phyloP scores from a whole-genome alignment of 2,797 vertebrate species.

The Mionectes olivaceus region DNA sequence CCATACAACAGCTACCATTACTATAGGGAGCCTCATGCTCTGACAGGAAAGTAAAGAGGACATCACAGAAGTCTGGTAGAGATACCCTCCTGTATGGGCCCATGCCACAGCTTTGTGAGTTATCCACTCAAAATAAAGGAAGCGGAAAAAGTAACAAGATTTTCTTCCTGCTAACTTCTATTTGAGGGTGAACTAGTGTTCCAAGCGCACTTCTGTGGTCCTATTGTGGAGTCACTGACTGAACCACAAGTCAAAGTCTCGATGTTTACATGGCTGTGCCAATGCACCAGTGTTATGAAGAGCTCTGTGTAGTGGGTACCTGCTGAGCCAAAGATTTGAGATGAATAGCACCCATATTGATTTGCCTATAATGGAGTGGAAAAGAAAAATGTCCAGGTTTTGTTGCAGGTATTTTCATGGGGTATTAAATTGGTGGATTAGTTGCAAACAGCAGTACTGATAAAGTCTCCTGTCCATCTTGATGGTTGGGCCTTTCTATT shows the following conservation, averaged over 20 bases:
- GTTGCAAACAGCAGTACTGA: conserved; percentile 86
- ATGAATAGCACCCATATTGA: conserved; percentile 81
- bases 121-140: not conserved
- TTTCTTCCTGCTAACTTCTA: not conserved
- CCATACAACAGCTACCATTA: not conserved
- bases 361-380: conserved; percentile 79
- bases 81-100: not conserved
- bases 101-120: not conserved
- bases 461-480: conserved; percentile 87
- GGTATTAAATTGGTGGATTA: conserved; percentile 85
- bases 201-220: not conserved
- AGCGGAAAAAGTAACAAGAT: not conserved
- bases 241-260: not conserved
- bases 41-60: not conserved
- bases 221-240: not conserved
- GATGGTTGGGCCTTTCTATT: conserved; percentile 87
- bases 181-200: not conserved
- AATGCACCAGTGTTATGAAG: not conserved
- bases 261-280: not conserved
- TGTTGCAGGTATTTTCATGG: conserved; percentile 83
- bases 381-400: conserved; percentile 81
- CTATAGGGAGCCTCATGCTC: not conserved
- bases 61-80: not conserved
- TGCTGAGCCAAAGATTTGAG: conserved; percentile 72
- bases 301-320: conserved; percentile 47